Evolutionary conservation across 2,888 invertebrate species (phyloP), one percentile per base, ranked within the genome.

Genomic region (Apodemia hepburni): DNA sequence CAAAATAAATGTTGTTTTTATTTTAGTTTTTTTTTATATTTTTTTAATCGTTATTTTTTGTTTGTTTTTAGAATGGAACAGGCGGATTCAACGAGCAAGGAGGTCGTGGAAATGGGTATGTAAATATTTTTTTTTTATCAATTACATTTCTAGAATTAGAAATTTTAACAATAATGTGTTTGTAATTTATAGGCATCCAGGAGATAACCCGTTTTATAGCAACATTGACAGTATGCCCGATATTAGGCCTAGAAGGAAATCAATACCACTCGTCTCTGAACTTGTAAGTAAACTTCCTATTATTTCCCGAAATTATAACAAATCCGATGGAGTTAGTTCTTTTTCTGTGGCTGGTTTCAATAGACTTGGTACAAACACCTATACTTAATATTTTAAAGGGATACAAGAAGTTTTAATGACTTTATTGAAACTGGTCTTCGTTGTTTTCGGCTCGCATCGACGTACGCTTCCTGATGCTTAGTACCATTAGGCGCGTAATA

Each of bases 171-270:
- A 18, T 35, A 35, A 6, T 63, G 29, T 38, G 38, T 45, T 61
- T 61, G 62, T 61, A 70, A 66, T 92, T 75, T 72, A 66, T 92
- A 96, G 96, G 73, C 97, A 97, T 80, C 96, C 98, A 22, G 97
- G 97, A 72, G 98, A 98, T 92, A 99, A 99, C 92, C 98, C 99
- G 11, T 99, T 99, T 93, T 99, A 99, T 94, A 98, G 98, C 89
- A 98, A 98, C 88, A 99, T 99, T 92, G 99, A 99, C 94, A 99
- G 99, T 81, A 99, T 98, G 98, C 99, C 99, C 61, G 99, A 99
- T 87, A 99, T 99, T 87, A 95, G 98, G 79, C 98, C 98, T 62
- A 94, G 98, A 78, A 94, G 98, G 82, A 99, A 99, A 92, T 98
- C 98, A 61, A 98, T 99, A 80, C 98, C 99, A 42, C 94, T 99